These are phyloP conservation scores for Corythucha ciliata DNA, from an alignment of 2,888 invertebrate species.

Conservation along the genomic window DNA sequence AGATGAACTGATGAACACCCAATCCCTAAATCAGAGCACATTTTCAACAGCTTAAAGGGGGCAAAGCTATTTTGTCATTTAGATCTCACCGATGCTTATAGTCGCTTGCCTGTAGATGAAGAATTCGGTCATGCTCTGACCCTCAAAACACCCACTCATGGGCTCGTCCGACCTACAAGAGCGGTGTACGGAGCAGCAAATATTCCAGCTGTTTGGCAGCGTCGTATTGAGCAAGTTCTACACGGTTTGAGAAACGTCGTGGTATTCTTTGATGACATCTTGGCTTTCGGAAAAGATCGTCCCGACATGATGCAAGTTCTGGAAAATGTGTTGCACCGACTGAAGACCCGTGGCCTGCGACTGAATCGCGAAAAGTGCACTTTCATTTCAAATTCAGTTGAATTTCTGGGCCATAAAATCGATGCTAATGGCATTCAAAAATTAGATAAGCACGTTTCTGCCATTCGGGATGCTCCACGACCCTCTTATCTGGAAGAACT, in stretches of 20 bases:
- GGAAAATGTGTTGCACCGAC: slow-evolving; percentile 13
- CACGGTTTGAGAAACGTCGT: slow-evolving; percentile 8
- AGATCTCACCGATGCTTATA: slow-evolving; percentile 12
- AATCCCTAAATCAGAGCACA: slow-evolving; percentile 15
- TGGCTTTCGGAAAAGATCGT: slow-evolving; percentile 1
- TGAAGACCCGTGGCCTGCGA: slow-evolving; percentile 5
- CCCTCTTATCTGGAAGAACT: slow-evolving; percentile 4
- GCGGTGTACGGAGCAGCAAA: slow-evolving; percentile 26
- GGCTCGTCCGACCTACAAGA: slow-evolving; percentile 18
- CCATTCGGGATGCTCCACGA: not conserved
- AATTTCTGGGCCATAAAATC: slow-evolving; percentile 20
- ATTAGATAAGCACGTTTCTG: slow-evolving; percentile 8
- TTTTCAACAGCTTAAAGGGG: slow-evolving; percentile 15
- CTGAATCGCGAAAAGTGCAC: slow-evolving; percentile 15
- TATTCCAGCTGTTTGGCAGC: slow-evolving; percentile 32
- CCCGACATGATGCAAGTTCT: slow-evolving; percentile 8
- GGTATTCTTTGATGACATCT: slow-evolving; percentile 20
- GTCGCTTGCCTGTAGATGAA: slow-evolving; percentile 17
- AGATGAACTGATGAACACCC: slow-evolving; percentile 22
- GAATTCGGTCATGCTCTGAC: slow-evolving; percentile 23
- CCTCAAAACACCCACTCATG: slow-evolving; percentile 29
- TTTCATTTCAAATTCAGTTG: slow-evolving; percentile 3
- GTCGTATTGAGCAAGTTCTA: slow-evolving; percentile 16
- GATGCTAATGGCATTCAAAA: slow-evolving; percentile 4
- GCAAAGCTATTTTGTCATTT: slow-evolving; percentile 17